Base-by-base conservation (phyloP, 2,113 vertebrate species). In the Caranx melampygus region DNA sequence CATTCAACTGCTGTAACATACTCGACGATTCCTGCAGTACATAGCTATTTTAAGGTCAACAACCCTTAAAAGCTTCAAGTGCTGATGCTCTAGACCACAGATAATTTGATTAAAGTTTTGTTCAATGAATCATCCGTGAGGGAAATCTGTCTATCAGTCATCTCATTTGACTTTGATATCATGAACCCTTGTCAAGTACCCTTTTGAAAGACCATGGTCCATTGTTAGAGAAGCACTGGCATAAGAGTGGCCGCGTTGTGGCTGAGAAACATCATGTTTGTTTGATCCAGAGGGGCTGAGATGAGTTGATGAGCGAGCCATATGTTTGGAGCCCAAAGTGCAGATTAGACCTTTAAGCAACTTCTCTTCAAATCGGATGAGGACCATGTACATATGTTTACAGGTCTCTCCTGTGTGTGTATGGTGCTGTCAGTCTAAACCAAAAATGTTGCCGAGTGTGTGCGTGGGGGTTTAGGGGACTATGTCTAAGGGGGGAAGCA, bases 401-500 rank as follows among this genome's bases (percentile, higher is more conserved):
- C 21, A 2, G 42, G 18, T 60, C 66, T 44, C 54, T 40, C 71
- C 63, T 74, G 35, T 75, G 74, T 87, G 59, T 81, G 58, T 85
- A 40, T 21, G 40, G 35, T 7, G 10, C 64, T 64, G 61, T 82
- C 70, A 72, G 61, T 78, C 75, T 73, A 58, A 69, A 63, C 37
- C 79, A 44, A 20, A 73, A 71, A 37, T 45, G 47, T 63, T 64
- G 75, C 45, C 21, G 49, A 65, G 61, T 83, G 61, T 79, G 79
- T 89, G 83, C 65, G 34, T 72, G 76, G 72, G 70, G 83, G 64
- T 79, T 84, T 7, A 57, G 76, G 82, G 69, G 77, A 83, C 72
- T 85, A 82, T 62, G 88, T 85, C 91, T 91, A 84, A 86, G 84
- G 79, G 82, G 86, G 79, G 82, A 91, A 92, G 91, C 92, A 91